phyloP scores from a whole-genome alignment of 1,140 invertebrate genomes.

The Octopus sinensis region DNA sequence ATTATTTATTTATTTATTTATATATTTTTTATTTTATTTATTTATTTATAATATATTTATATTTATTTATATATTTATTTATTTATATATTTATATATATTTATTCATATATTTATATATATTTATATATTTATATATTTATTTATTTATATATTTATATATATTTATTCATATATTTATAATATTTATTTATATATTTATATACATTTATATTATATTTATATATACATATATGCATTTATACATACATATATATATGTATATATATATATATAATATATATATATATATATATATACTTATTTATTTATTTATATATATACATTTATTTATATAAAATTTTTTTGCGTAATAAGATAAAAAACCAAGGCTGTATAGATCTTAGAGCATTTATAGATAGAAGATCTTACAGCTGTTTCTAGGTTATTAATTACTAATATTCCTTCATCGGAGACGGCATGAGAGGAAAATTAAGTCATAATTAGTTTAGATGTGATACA shows the following conservation, averaged over 20 bases:
- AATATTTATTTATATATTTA: background rate
- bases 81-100: background rate
- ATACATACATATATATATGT: background rate
- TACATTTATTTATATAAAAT: no score
- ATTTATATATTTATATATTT: background rate
- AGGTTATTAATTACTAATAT: no score
- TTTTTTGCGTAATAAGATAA: no score
- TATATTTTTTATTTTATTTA: background rate
- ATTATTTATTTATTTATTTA: background rate
- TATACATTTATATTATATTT: background rate
- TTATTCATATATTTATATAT: background rate
- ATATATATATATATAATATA: background rate
- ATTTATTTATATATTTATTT: background rate
- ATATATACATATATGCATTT: background rate
- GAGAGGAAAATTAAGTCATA: no score
- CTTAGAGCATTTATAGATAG: no score
- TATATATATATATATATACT: background rate
- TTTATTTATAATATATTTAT: background rate
- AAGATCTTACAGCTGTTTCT: no score
- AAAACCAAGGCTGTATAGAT: no score
- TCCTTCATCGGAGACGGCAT: no score
- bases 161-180: background rate
- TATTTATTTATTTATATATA: no score
- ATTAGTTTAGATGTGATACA: no score
- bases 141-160: background rate